Conservation (phyloP, 2,113 vertebrate species). For the Canis aureus region DNA sequence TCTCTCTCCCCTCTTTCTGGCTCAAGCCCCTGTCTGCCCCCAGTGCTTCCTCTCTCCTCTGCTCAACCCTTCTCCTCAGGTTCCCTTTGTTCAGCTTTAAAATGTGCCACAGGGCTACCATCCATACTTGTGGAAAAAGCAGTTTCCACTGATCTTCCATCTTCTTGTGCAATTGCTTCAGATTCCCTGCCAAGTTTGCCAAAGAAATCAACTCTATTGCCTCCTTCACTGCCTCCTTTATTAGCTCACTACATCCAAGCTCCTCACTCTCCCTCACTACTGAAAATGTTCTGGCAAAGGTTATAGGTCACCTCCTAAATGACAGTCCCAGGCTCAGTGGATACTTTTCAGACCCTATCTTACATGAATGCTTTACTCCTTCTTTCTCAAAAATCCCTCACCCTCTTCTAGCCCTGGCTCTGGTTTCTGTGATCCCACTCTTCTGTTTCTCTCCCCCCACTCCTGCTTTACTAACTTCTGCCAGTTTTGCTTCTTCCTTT, state of each 20-base stretch:
- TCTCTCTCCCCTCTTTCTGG: neutral
- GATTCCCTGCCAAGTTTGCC: neutral
- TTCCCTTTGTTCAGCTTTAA: neutral
- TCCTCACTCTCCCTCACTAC: neutral
- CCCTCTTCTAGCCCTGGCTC: neutral
- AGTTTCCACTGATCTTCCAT: neutral
- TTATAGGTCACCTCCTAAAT: neutral
- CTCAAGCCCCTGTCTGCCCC: neutral
- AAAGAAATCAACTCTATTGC: neutral
- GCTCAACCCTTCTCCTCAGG: neutral
- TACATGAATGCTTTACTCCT: neutral
- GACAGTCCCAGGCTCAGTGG: neutral
- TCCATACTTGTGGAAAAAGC: neutral
- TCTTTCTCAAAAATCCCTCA: neutral
- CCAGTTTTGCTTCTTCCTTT: neutral
- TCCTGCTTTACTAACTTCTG: neutral
- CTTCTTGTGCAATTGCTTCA: neutral
- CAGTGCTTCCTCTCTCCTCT: neutral
- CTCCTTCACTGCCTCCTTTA: neutral
- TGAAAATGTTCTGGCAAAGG: neutral
- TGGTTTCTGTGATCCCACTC: neutral
- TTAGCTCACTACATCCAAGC: neutral
- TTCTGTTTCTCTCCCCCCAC: neutral
- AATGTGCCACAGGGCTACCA: neutral
- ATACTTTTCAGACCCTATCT: neutral